Base-by-base conservation (phyloP, 2,888 invertebrate genomes). In the Falcaria lacertinaria region DNA sequence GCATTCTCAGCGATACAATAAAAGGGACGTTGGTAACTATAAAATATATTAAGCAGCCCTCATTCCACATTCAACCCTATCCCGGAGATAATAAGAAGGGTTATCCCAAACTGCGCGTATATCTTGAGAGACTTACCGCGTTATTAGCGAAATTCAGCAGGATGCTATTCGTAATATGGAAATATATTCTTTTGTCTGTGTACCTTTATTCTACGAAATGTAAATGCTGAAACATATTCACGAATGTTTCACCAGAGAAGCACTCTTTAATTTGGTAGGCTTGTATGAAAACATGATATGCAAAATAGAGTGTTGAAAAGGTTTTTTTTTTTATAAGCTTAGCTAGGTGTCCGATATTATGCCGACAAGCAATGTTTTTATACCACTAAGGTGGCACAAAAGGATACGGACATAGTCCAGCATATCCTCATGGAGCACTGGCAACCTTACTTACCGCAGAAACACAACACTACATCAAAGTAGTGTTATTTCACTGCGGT, bases 131-230 rank as follows among this genome's bases (percentile, higher is more conserved):
- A 53, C 53, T 54, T 43, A 50, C 39, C 40, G 56, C 54, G 57
- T 66, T 73, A 70, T 69, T 72, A 73, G 66, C 64, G 58, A 70
- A 71, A 73, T 65, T 69, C 65, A 64, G 59, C 54, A 57, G 58
- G 61, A 61, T 46, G 65, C 69, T 68, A 70, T 71, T 69, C 62
- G 65, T 71, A 71, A 72, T 74, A 72, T 64, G 62, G 69, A 69
- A 72, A 73, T 66, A 74, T 72, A 69, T 73, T 69, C 66, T 60
- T 67, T 64, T 69, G 69, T 69, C 67, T 70, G 60, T 62, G 50
- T 50, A 57, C 51, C 55, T 51, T 66, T 64, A 67, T 54, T 52
- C 51, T 65, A 63, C 66, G 69, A 69, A 71, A 74, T 73, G 66
- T 64, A 67, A 73, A 68, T 67, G 62, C 44, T 52, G 40, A 45